Evolutionary conservation across 2,888 invertebrate species (phyloP), one percentile per base, ranked within the genome.

Genomic region (Stenolophus ochropezus): DNA sequence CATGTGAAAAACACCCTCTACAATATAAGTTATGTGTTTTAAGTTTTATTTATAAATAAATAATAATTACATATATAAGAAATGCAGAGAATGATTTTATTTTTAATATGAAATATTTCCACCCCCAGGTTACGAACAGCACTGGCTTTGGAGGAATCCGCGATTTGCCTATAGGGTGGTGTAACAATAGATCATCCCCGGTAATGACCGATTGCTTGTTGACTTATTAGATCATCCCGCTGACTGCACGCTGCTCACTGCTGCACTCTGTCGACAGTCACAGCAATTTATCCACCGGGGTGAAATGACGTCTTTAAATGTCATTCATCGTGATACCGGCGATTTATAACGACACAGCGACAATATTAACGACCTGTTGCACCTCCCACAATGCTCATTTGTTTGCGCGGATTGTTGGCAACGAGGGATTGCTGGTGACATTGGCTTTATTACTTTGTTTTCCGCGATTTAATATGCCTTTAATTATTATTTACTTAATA

Each of bases 201-300:
- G 85, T 85, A 87, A 87, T 88, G 87, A 86, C 85, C 85, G 86
- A 86, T 86, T 85, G 86, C 86, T 85, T 89, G 89, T 89, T 89
- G 88, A 88, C 88, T 87, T 88, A 87, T 88, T 87, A 87, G 88
- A 87, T 89, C 87, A 89, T 88, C 89, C 71, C 25, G 25, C 18
- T 27, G 25, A 53, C 33, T 42, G 33, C 33, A 6, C 33, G 27
- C 18, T 53, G 78, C 4, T 23, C 25, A 49, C 27, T 47, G n/a
- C 65, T 69, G 65, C 33, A 69, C 33, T 69, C 61, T 53, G 27
- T 8, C 69, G 71, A 69, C 33, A 61, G 47, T 69, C 69, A 69
- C 61, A 65, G 65, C 65, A 27, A 69, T 69, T 69, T 69, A 69
- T 16, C 33, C 47, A 53, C 33, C 33, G 21, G 27, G 25, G 81